Percentiles rank a stretch among this genome's conserved stretches.
phyloP scores from a whole-genome alignment of 2,797 vertebrate species.

The Tenualosa thibaudeaui region DNA sequence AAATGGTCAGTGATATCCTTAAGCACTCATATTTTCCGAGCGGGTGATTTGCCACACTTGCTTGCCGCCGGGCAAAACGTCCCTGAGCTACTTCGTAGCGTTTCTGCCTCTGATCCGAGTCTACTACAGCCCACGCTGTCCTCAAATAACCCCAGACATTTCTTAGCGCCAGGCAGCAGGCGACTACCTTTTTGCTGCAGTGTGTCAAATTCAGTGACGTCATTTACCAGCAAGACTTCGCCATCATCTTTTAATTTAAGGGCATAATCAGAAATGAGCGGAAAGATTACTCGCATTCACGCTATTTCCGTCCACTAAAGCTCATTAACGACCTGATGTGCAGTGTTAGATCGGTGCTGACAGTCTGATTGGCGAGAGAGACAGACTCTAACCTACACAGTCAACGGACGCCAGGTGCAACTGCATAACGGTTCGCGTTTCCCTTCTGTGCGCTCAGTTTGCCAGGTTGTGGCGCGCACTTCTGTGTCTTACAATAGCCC shows the following conservation, averaged over 20 bases:
- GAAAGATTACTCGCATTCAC: conserved; percentile 42
- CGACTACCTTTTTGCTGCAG: conserved; percentile 31
- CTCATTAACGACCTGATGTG: conserved; percentile 45
- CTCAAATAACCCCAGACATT: conserved; percentile 8
- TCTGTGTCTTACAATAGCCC: conserved; percentile 26
- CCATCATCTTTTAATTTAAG: conserved; percentile 9
- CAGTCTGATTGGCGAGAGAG: conserved; percentile 14
- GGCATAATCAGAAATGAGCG: conserved; percentile 37
- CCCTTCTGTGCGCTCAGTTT: conserved; percentile 25
- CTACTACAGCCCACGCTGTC: neutral
- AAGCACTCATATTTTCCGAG: neutral
- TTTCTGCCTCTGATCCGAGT: neutral
- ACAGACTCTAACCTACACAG: conserved; percentile 9
- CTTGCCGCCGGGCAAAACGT: neutral
- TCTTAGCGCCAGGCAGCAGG: neutral
- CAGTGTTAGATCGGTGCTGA: neutral
- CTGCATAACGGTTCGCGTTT: conserved; percentile 32
- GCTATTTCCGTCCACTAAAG: conserved; percentile 54
- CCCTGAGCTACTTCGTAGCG: neutral
- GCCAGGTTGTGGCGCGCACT: conserved; percentile 26
- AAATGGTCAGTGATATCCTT: neutral
- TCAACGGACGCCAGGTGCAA: conserved; percentile 20
- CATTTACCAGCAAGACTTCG: conserved; percentile 36
- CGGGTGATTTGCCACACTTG: neutral
- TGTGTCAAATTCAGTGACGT: conserved; percentile 52